phyloP scores from a whole-genome alignment of 2,888 invertebrate species.

The Leucoptera coffeella region DNA sequence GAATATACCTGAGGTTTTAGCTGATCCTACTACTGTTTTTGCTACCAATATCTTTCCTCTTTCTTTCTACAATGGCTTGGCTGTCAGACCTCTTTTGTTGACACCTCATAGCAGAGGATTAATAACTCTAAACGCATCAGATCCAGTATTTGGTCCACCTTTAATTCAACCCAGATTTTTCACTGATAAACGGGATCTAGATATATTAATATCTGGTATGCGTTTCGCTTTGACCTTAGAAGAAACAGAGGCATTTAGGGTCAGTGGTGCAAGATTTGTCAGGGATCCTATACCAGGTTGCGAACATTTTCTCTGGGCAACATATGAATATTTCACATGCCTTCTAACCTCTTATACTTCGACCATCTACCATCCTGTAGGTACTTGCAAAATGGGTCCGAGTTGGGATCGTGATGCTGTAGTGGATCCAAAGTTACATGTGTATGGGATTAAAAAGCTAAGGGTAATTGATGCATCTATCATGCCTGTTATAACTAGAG shows the following conservation, averaged over 20 bases:
- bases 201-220: slow-evolving; percentile 54
- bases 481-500: slow-evolving; percentile 73
- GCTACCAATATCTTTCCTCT: slow-evolving; percentile 40
- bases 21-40: slow-evolving; percentile 44
- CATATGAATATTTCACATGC: slow-evolving; percentile 61
- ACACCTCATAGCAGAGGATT: slow-evolving; percentile 57
- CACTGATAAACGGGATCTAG: slow-evolving; percentile 53
- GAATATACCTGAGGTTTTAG: slow-evolving; percentile 45
- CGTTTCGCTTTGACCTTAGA: slow-evolving; percentile 51
- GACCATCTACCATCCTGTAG: slow-evolving; percentile 41
- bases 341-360: slow-evolving; percentile 54
- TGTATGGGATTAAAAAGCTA: slow-evolving; percentile 30
- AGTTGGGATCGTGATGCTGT: slow-evolving; percentile 24
- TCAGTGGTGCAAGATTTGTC: slow-evolving; percentile 47
- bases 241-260: slow-evolving; percentile 45
- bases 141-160: slow-evolving; percentile 64
- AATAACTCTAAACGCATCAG: slow-evolving; percentile 53
- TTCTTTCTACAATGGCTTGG: slow-evolving; percentile 56
- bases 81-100: slow-evolving; percentile 55
- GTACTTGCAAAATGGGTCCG: slow-evolving; percentile 36
- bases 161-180: slow-evolving; percentile 65
- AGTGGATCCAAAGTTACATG: slow-evolving; percentile 21
- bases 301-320: slow-evolving; percentile 42
- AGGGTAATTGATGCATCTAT: slow-evolving; percentile 75
- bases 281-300: slow-evolving; percentile 53